phyloP scores from a whole-genome alignment of 2,888 invertebrate species.

The Carabus problematicus region DNA sequence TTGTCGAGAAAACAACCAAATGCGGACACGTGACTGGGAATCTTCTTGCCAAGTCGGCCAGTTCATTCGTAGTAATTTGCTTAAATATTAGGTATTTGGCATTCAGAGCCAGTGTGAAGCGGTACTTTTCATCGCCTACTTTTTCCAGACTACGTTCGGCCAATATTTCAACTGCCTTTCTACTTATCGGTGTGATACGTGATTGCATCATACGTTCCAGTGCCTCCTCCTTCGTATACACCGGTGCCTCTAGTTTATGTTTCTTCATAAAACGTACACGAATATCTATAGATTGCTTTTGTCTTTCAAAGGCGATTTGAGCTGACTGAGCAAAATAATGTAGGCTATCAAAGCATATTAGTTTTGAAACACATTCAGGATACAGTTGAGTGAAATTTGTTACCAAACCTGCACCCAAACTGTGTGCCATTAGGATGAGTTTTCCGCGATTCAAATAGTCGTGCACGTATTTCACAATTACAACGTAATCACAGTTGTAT shows the following conservation, averaged over 20 bases:
- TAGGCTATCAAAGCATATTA: constrained; percentile 56
- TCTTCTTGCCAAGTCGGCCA: constrained; percentile 53
- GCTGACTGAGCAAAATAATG: constrained; percentile 44
- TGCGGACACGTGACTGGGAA: constrained; percentile 55
- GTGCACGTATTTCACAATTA: constrained; percentile 43
- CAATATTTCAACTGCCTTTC: constrained; percentile 61
- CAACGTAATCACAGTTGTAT: constrained; percentile 54
- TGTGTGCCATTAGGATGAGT: constrained; percentile 51
- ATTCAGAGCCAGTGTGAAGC: constrained; percentile 66
- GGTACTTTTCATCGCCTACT: constrained; percentile 59
- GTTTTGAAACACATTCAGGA: constrained; percentile 53
- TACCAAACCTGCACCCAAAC: constrained; percentile 60
- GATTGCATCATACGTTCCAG: constrained; percentile 59
- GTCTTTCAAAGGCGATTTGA: not conserved
- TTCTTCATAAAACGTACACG: not conserved
- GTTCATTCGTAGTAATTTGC: constrained; percentile 44
- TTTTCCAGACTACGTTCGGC: constrained; percentile 60
- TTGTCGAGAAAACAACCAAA: constrained; percentile 50
- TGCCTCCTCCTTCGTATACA: constrained; percentile 61
- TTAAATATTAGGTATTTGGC: constrained; percentile 51
- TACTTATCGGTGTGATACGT: constrained; percentile 56
- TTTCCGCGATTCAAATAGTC: constrained; percentile 43
- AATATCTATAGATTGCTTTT: not conserved
- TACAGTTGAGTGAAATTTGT: constrained; percentile 50
- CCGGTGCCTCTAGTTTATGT: constrained; percentile 45